Evolutionary conservation across 2,888 invertebrate genomes (phyloP).

Genomic region (Drosophila lutescens): DNA sequence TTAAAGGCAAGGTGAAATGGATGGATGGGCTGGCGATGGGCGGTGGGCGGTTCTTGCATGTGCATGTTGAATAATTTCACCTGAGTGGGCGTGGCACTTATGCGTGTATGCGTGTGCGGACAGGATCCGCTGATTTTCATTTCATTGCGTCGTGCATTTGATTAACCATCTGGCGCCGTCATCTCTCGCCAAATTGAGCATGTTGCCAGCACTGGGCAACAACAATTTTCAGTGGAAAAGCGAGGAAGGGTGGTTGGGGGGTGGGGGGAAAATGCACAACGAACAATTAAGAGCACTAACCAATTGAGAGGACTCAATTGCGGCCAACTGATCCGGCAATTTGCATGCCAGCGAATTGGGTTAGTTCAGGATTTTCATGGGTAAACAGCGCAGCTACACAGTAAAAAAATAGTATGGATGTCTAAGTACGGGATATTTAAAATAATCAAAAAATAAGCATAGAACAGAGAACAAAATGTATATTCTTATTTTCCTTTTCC

Average conservation of each 20-base stretch:
- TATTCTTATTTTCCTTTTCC: no score
- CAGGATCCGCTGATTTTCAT: constrained; percentile 62
- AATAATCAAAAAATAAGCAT: no score
- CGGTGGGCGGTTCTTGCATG: constrained; percentile 8
- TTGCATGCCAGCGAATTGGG: constrained; percentile 12
- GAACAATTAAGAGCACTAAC: constrained; percentile 38
- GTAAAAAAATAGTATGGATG: neutral
- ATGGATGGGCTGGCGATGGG: constrained; percentile 2
- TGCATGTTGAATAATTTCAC: constrained; percentile 72
- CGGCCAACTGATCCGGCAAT: constrained; percentile 29
- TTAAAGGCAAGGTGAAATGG: constrained; percentile 29
- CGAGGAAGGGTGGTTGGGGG: neutral
- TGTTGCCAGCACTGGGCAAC: constrained; percentile 53
- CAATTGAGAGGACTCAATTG: constrained; percentile 31
- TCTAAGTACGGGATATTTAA: no score
- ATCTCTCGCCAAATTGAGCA: constrained; percentile 65
- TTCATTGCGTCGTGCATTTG: constrained; percentile 67
- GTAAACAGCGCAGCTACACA: neutral
- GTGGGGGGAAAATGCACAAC: constrained; percentile 18
- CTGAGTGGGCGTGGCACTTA: constrained; percentile 7
- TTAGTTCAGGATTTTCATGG: constrained; percentile 11
- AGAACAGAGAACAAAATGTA: neutral
- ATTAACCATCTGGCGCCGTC: constrained; percentile 68
- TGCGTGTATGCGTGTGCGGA: neutral
- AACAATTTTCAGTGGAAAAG: constrained; percentile 11